These are phyloP conservation scores for Origma solitaria DNA, from an alignment of 2,113 vertebrate genomes.

Conservation along the genomic window DNA sequence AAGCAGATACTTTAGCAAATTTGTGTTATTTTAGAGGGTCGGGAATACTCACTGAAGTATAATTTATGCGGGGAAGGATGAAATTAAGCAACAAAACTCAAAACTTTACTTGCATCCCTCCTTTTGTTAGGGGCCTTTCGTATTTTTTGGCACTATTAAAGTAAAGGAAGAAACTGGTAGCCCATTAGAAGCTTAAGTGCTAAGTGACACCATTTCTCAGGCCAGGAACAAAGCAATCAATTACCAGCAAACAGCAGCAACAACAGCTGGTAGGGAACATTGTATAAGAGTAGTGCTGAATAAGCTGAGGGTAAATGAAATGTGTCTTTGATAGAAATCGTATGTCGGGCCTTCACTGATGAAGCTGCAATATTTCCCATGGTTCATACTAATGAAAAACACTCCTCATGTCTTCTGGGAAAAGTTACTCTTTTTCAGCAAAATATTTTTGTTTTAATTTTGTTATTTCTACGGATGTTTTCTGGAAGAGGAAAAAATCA, in stretches of 20 bases:
- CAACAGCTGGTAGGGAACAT: slow-evolving; percentile 51
- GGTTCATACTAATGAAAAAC: slow-evolving; percentile 64
- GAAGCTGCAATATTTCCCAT: slow-evolving; percentile 61
- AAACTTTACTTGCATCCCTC: background rate
- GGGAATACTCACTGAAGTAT: background rate
- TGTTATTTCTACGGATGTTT: slow-evolving; percentile 40
- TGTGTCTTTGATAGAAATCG: slow-evolving; percentile 63
- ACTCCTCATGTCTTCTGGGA: slow-evolving; percentile 36
- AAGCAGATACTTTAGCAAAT: slow-evolving; percentile 4
- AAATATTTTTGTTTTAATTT: slow-evolving; percentile 52
- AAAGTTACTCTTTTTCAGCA: slow-evolving; percentile 25
- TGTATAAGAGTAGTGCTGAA: slow-evolving; percentile 33
- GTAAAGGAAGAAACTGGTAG: slow-evolving; percentile 39
- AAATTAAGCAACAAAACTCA: background rate
- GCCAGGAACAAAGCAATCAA: slow-evolving; percentile 55
- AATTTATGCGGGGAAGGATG: background rate
- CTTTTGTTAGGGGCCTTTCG: background rate
- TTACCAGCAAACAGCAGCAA: slow-evolving; percentile 60
- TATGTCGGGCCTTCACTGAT: slow-evolving; percentile 50
- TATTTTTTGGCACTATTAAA: slow-evolving; percentile 17
- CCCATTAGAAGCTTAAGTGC: slow-evolving; percentile 26
- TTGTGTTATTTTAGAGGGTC: slow-evolving; percentile 7
- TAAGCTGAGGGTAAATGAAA: slow-evolving; percentile 54
- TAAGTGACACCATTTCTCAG: slow-evolving; percentile 23
- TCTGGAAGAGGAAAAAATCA: slow-evolving; percentile 33